Conservation (phyloP, 2,797 vertebrate genomes). For the Psittacula derbiana region DNA sequence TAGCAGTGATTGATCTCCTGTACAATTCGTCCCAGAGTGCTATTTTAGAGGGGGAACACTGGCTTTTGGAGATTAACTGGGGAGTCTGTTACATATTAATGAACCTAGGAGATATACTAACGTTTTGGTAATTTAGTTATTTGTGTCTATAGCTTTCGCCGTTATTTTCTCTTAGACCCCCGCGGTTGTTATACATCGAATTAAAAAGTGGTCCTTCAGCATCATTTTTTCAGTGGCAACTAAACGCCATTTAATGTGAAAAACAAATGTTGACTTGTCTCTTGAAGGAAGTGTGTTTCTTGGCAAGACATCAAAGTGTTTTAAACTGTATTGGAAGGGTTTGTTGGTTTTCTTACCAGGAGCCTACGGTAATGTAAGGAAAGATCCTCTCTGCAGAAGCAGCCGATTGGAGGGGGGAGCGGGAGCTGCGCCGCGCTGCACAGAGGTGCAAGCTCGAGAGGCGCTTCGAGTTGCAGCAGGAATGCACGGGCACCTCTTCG, state of each 20-base stretch:
- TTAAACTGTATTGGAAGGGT: constrained; percentile 70
- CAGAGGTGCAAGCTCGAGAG: not conserved
- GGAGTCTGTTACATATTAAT: constrained; percentile 86
- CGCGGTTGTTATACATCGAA: constrained; percentile 82
- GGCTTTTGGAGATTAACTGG: constrained; percentile 86
- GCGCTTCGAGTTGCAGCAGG: not conserved
- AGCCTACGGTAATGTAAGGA: constrained; percentile 55
- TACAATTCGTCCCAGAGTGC: constrained; percentile 87
- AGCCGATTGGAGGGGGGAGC: not conserved
- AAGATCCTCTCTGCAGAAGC: not conserved
- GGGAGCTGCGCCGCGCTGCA: not conserved
- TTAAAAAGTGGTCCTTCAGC: constrained; percentile 83
- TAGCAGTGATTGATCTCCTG: constrained; percentile 87
- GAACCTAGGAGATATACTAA: constrained; percentile 83
- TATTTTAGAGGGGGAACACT: constrained; percentile 84
- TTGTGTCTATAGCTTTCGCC: constrained; percentile 82
- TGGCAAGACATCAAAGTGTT: constrained; percentile 80
- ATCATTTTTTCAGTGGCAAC: constrained; percentile 79
- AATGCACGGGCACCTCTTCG: constrained; percentile 11
- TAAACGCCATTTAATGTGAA: constrained; percentile 84
- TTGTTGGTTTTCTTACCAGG: constrained; percentile 69
- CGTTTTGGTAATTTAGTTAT: constrained; percentile 88
- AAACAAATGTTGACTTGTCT: constrained; percentile 87
- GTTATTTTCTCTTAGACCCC: constrained; percentile 84
- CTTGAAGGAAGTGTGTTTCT: constrained; percentile 78